Base-by-base conservation (phyloP, 2,797 vertebrate genomes). In the Rallus crepitans region DNA sequence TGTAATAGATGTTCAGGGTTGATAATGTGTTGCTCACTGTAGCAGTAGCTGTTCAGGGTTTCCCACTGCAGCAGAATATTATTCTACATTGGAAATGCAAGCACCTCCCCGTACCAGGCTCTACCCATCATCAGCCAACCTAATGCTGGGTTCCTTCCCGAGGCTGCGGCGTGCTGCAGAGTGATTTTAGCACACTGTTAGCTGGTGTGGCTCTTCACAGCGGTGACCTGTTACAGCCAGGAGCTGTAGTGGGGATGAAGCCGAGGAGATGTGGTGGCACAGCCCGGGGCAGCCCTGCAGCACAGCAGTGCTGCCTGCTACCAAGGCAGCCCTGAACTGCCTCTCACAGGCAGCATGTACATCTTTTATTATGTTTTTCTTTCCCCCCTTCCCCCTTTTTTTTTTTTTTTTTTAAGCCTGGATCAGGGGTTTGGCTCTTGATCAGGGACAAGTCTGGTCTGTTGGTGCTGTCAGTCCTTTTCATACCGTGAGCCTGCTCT, bases 231-330 rank as follows among this genome's bases (percentile, higher is more conserved):
- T 31, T 28, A 8, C 15, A 66, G 76, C 20, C 60, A 63, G 63
- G 57, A 81, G 72, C 61, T 30, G 64, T 5, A 52, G 63, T 3
- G 7, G 57, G 9, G 14, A 7, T 63, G 53, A 37, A 56, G 37
- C 82, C 42, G 12, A 30, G 52, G 81, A 91, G 65, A 70, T 14
- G 33, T 4, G 70, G 31, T 27, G 52, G 83, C 75, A 70, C 45
- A 64, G 90, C 88, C 88, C 12, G 65, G 48, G 65, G 72, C 92
- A 88, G 82, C 90, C 88, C 85, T 52, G 76, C n/a, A 55, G 79
- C 75, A 1, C 3, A 21, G 37, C 2, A 3, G 21, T 12, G 55
- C 27, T 72, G 69, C 50, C 69, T 50, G 85, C 61, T 52, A 21
- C 80, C 78, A 13, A 30, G 59, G 71, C 70, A 69, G 16, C 12